Evolutionary conservation across 2,113 vertebrate species (phyloP).

Genomic region (Alligator sinensis): DNA sequence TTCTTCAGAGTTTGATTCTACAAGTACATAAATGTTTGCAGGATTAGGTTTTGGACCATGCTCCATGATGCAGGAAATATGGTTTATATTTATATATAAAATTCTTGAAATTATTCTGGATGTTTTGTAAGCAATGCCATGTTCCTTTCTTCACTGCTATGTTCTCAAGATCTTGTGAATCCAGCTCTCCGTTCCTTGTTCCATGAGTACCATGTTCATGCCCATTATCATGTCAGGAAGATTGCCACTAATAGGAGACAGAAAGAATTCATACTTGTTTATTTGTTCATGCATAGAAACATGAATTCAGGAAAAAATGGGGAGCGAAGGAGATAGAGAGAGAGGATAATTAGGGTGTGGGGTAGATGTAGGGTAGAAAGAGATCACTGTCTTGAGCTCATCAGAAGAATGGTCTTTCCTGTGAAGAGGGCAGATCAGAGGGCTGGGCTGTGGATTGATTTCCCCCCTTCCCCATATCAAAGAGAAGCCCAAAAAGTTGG

Average conservation of each 20-base stretch:
- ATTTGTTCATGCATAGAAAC: neutral
- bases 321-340: neutral
- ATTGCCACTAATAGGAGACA: neutral
- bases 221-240: neutral
- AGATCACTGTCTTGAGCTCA: neutral
- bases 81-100: neutral
- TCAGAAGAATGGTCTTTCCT: neutral
- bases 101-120: neutral
- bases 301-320: neutral
- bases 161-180: neutral
- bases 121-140: neutral
- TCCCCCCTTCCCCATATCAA: no score
- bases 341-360: neutral
- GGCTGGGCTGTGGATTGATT: no score
- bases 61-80: neutral
- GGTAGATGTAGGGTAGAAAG: neutral
- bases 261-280: neutral
- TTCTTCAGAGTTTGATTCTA: neutral
- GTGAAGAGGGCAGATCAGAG: no score
- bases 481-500: no score
- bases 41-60: neutral
- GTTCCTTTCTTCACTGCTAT: neutral
- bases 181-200: neutral
- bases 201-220: rapidly evolving
- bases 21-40: neutral